Evolutionary conservation across 2,797 vertebrate species (phyloP), one percentile per base, ranked within the genome.

Genomic region (Acrossocheilus fasciatus): DNA sequence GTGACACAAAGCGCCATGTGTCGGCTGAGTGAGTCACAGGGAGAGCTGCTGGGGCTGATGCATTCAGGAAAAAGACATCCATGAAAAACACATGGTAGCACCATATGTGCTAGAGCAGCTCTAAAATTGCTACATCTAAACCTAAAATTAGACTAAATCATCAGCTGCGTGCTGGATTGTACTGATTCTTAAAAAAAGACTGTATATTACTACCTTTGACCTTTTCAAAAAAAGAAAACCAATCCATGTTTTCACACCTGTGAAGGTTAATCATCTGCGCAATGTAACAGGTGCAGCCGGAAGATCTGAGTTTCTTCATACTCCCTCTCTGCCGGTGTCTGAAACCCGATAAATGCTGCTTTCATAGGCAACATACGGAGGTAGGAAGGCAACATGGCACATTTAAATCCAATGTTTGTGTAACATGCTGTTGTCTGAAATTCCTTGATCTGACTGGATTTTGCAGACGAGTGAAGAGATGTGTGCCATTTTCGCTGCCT

Each of bases 1-100:
- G 77, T 83, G 75, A 88, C 82, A 82, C 87, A 81, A 86, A 75
- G 69, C 41, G 17, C 69, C 85, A 86, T 86, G 78, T 81, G 78
- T 50, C 54, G 26, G 66, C 69, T 39, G 30, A 74, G 43, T 81
- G 78, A 86, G 43, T 86, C 84, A 86, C 52, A 84, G 82, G 2
- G 18, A 80, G 52, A 74, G 76, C 84, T 64, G 20, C 84, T 54
- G 54, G 26, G 7, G 20, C 84, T 73, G 68, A 81, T 78, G 30
- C 76, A 81, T 81, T 73, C 68, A 62, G 68, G 64, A 54, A 57
- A 45, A 79, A 70, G 45, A 34, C 64, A 62, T 73, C 18, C 41
- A 72, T 54, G 52, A 66, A 78, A 54, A 85, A 85, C 83, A 82
- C 87, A 88, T 82, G 87, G 74, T 20, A 39, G 59, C 68, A 74